Conservation (phyloP, 1,140 invertebrate genomes). For the Drosophila pseudoananassae region DNA sequence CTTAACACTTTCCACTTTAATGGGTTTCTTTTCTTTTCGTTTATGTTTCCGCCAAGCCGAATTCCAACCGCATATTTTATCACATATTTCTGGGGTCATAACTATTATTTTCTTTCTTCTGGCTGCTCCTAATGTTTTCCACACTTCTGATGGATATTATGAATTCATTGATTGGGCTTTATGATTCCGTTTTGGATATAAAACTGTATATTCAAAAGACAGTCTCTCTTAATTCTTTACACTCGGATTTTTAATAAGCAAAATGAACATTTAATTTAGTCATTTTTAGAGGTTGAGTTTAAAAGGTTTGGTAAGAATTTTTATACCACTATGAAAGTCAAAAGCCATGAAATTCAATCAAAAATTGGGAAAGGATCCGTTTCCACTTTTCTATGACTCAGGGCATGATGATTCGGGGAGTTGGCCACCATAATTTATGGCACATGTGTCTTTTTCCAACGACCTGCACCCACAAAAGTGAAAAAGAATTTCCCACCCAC, state of each 20-base stretch:
- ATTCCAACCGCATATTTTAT: constrained; percentile 55
- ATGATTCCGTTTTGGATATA: constrained; percentile 42
- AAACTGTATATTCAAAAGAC: constrained; percentile 33
- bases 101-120: constrained; percentile 43
- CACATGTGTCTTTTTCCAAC: constrained; percentile 24
- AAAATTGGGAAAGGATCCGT: neutral
- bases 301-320: neutral
- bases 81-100: constrained; percentile 43
- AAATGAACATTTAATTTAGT: constrained; percentile 37
- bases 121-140: constrained; percentile 70
- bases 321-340: neutral
- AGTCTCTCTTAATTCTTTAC: constrained; percentile 18
- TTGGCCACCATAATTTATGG: constrained; percentile 14
- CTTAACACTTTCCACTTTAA: constrained; percentile 68
- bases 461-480: constrained; percentile 45
- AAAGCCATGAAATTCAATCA: neutral
- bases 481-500: constrained; percentile 64
- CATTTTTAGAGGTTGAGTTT: constrained; percentile 18
- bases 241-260: constrained; percentile 23
- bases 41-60: constrained; percentile 53
- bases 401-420: neutral
- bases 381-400: constrained; percentile 24
- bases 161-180: constrained; percentile 76
- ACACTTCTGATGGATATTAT: constrained; percentile 75
- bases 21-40: constrained; percentile 35